phyloP scores from a whole-genome alignment of 2,888 invertebrate species.

The Mycalesis mineus region DNA sequence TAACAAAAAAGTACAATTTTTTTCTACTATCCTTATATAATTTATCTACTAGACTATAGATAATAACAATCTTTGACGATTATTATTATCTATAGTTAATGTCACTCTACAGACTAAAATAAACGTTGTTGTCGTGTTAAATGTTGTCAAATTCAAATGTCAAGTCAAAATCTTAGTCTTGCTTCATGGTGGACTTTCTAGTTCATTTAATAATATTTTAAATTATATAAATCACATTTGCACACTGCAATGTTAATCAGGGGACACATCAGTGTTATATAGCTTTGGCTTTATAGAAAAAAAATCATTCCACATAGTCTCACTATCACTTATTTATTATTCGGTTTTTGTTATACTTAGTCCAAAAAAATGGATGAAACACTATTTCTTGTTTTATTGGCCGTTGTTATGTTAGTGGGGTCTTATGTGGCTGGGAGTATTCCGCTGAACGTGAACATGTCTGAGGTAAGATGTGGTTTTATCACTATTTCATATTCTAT shows the following conservation, averaged over 20 bases:
- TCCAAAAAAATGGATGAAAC: slow-evolving; percentile 87
- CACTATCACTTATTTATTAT: background rate
- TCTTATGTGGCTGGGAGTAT: slow-evolving; percentile 97
- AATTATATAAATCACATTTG: background rate
- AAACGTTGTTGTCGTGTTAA: background rate
- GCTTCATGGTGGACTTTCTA: slow-evolving; percentile 13
- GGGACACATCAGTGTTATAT: slow-evolving; percentile 2
- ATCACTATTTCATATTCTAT: background rate
- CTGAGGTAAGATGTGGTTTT: slow-evolving; percentile 84
- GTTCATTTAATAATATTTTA: slow-evolving; percentile 2
- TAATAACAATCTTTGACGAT: no score
- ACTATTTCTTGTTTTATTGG: slow-evolving; percentile 87
- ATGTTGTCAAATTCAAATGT: slow-evolving; percentile 20
- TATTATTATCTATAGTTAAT: no score
- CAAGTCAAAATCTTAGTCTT: slow-evolving; percentile 8
- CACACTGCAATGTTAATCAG: background rate
- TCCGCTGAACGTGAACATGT: slow-evolving; percentile 94
- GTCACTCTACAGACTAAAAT: no score
- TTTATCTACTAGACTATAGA: no score
- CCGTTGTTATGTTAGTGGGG: slow-evolving; percentile 95
- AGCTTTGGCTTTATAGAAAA: background rate
- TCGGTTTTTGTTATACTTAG: slow-evolving; percentile 12
- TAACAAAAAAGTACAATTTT: no score
- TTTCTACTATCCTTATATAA: no score
- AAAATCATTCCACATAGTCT: background rate